Conservation (phyloP, 2,113 vertebrate species). For the Collichthys lucidus region DNA sequence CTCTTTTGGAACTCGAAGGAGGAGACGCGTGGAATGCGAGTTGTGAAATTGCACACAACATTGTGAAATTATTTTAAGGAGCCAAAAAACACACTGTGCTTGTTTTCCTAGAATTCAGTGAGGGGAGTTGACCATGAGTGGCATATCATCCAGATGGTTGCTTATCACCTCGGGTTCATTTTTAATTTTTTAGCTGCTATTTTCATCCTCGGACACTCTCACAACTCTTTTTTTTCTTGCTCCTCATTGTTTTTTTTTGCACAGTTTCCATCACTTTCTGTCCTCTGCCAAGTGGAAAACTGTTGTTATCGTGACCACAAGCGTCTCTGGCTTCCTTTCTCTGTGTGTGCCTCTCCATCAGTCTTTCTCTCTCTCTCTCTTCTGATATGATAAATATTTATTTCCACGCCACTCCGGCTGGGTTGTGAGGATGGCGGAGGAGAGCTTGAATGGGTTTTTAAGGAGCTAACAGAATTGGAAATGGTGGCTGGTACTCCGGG, state of each 20-base stretch:
- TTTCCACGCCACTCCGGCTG: slow-evolving; percentile 44
- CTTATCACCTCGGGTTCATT: slow-evolving; percentile 41
- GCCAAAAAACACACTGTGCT: slow-evolving; percentile 17
- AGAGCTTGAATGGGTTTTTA: slow-evolving; percentile 58
- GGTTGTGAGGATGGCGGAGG: slow-evolving; percentile 19
- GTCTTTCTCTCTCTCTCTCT: slow-evolving; percentile 34
- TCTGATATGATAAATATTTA: slow-evolving; percentile 76
- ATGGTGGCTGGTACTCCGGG: slow-evolving; percentile 40
- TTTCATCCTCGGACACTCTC: slow-evolving; percentile 48
- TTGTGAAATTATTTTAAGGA: slow-evolving; percentile 20
- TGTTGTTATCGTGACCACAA: slow-evolving; percentile 72
- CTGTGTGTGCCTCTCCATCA: slow-evolving; percentile 19
- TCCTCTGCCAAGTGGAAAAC: slow-evolving; percentile 55
- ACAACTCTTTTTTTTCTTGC: slow-evolving; percentile 18
- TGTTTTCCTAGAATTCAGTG: slow-evolving; percentile 35
- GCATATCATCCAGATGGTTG: slow-evolving; percentile 14
- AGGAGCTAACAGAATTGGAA: slow-evolving; percentile 64
- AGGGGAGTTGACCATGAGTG: slow-evolving; percentile 25
- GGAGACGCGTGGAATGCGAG: slow-evolving; percentile 38
- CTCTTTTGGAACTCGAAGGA: slow-evolving; percentile 28
- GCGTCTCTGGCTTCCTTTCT: slow-evolving; percentile 36
- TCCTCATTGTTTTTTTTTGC: slow-evolving; percentile 38
- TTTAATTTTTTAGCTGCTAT: slow-evolving; percentile 47
- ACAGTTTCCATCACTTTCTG: slow-evolving; percentile 47
- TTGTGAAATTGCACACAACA: too few species aligned